Base-by-base conservation (phyloP, 2,888 invertebrate species). In the Netelia melanura region DNA sequence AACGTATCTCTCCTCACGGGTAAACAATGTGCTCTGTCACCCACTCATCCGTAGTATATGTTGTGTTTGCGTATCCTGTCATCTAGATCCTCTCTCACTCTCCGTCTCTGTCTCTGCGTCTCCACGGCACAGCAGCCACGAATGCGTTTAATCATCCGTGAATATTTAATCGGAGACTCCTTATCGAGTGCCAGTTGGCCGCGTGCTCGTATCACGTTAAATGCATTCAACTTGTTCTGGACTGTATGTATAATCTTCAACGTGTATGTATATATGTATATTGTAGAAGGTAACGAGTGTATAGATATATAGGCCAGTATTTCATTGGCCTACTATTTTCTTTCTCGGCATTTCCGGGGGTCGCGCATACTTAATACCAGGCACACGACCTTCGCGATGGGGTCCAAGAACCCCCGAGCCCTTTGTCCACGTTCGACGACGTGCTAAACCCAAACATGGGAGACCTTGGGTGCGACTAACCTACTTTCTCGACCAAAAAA, bases 181-280 rank as follows among this genome's bases (percentile, higher is more conserved):
- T 83, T 85, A 85, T 85, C 85, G 68, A 58, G 72, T 76, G 76
- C 75, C 83, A 79, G 83, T 77, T 80, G 62, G 62, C 68, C 76
- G 85, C 52, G 56, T 74, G 62, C 68, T 70, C 23, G 56, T 44
- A 58, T 71, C 75, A 44, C 67, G 52, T 67, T 74, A 67, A 56
- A 72, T 72, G 30, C 74, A 77, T 85, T 76, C 48, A 71, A 56
- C 48, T 77, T 72, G 65, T 38, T 44, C 38, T 17, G 25, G 48
- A 52, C 48, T 78, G 43, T 23, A 14, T 14, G 48, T 48, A 48
- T 48, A 38, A 38, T 38, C 5, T 38, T 38, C 1, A 38, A 38
- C 38, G 38, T 38, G 6, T 38, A 38, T 38, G 6, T 38, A 38
- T 30, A 30, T 38, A 38, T 38, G 30, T 30, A 30, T 30, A 30